phyloP scores from a whole-genome alignment of 2,797 vertebrate genomes.

The Pipistrellus kuhlii region DNA sequence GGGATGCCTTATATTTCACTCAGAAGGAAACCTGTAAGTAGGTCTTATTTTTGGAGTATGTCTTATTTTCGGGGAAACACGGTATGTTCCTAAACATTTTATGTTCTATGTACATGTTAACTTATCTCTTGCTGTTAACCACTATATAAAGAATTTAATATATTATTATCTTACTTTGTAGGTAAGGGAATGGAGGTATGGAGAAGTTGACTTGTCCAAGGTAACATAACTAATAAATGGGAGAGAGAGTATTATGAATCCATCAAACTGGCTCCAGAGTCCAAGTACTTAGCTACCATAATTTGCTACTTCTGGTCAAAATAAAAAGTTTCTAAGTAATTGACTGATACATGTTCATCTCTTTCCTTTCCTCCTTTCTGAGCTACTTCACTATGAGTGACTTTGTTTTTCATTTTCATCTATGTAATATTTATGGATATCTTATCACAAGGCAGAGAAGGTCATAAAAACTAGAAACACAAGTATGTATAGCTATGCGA shows the following conservation, averaged over 20 bases:
- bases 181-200: not conserved
- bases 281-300: not conserved
- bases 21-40: too few relatives aligned
- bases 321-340: not conserved
- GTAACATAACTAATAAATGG: not conserved
- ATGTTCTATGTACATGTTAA: not conserved
- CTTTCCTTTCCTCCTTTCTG: not conserved
- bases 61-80: too few relatives aligned
- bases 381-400: not conserved
- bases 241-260: not conserved
- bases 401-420: not conserved
- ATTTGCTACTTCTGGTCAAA: constrained; percentile 6
- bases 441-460: not conserved
- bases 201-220: not conserved
- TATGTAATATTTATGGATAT: not conserved
- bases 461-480: not conserved
- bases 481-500: not conserved
- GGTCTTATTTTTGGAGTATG: too few relatives aligned
- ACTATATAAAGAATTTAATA: not conserved
- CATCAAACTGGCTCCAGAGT: not conserved
- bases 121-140: not conserved
- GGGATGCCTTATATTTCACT: too few relatives aligned
- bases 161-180: not conserved
- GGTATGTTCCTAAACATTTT: not conserved
- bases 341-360: not conserved